Percentiles rank a stretch among this genome's conserved stretches.
Conservation (phyloP, 2,113 vertebrate genomes). For the Chaetodon auriga region DNA sequence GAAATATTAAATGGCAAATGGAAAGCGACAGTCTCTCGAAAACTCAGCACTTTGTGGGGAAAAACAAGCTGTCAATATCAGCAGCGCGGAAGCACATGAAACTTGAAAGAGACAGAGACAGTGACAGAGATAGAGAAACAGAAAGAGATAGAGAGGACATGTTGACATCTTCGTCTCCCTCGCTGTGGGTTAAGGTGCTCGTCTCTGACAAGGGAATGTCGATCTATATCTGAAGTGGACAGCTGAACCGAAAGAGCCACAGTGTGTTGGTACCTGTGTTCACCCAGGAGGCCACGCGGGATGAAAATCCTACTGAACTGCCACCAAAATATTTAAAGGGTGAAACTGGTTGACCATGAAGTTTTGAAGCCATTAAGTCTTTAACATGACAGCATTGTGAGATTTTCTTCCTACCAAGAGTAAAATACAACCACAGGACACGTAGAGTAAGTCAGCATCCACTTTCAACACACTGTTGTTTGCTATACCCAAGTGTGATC, state of each 20-base stretch:
- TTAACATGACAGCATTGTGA: background rate
- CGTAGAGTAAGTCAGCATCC: background rate
- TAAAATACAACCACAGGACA: conserved; percentile 1
- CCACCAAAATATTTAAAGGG: background rate
- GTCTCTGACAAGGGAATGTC: conserved; percentile 47
- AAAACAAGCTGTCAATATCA: conserved; percentile 76
- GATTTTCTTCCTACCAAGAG: background rate
- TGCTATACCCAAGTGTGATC: background rate
- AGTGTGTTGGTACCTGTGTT: conserved; percentile 3
- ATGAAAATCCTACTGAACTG: conserved; percentile 2
- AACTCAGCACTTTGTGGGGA: conserved; percentile 69
- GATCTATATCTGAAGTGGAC: conserved; percentile 58
- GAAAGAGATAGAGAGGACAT: conserved; percentile 32
- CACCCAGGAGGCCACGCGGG: background rate
- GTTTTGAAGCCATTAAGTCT: conserved; percentile 6
- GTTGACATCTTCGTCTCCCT: conserved; percentile 51
- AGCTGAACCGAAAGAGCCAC: conserved; percentile 42
- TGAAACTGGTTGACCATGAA: background rate
- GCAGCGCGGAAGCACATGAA: conserved; percentile 22
- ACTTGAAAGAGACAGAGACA: conserved; percentile 31
- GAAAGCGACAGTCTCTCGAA: conserved; percentile 79
- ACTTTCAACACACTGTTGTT: conserved; percentile 1
- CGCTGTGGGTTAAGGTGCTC: conserved; percentile 37
- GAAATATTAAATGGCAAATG: conserved; percentile 83
- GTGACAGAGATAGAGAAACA: conserved; percentile 44